Evolutionary conservation across 2,113 vertebrate genomes (phyloP).

Genomic region (Recurvirostra avosetta): DNA sequence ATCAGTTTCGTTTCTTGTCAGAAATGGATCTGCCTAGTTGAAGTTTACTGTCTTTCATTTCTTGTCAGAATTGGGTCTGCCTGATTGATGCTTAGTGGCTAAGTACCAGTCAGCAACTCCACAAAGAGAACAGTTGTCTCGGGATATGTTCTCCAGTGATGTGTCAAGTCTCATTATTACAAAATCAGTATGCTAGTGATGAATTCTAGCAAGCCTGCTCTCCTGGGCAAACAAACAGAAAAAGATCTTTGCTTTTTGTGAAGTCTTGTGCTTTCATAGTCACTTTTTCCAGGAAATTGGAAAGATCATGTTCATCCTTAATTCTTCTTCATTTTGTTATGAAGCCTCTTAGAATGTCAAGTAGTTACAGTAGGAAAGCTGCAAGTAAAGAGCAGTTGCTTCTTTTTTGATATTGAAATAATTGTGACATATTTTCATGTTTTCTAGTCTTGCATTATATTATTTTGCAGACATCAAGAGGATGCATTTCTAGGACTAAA

Average conservation of each 20-base stretch:
- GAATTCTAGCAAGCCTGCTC: background rate
- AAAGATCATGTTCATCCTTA: background rate
- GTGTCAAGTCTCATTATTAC: background rate
- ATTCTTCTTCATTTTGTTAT: background rate
- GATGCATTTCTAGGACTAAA: background rate
- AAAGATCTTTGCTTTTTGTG: background rate
- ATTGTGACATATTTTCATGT: background rate
- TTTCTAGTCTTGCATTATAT: background rate
- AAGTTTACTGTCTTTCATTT: background rate
- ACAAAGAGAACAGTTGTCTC: background rate
- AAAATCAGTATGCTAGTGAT: background rate
- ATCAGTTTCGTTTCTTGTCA: background rate
- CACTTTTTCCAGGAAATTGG: background rate
- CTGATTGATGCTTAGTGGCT: background rate
- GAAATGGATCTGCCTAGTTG: background rate
- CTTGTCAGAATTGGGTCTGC: background rate
- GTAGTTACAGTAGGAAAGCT: background rate
- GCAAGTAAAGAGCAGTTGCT: background rate
- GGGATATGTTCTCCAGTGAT: background rate
- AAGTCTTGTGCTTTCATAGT: background rate
- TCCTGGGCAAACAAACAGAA: background rate
- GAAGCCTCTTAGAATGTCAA: background rate
- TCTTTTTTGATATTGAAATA: background rate
- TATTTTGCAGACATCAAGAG: background rate
- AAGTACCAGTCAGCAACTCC: background rate